Percentiles rank a stretch among this genome's conserved stretches.
Evolutionary conservation across 2,888 invertebrate species (phyloP).

Genomic region (Clistopyga incitator): DNA sequence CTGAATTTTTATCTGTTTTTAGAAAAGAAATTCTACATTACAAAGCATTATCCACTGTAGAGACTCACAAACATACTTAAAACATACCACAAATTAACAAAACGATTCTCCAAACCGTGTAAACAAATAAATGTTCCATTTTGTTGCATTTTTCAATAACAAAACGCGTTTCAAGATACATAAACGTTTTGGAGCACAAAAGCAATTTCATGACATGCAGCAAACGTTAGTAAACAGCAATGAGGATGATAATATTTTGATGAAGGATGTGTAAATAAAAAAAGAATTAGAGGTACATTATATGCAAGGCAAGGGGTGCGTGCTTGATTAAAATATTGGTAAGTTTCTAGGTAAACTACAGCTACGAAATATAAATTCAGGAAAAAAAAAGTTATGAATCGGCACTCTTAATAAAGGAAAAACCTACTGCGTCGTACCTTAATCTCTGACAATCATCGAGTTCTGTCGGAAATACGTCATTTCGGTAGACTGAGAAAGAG

Average conservation of each 20-base stretch:
- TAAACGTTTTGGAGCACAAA: background rate
- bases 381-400: constrained; percentile 35
- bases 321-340: constrained; percentile 45
- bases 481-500: constrained; percentile 56
- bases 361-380: constrained; percentile 20
- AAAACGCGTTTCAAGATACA: background rate
- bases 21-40: background rate
- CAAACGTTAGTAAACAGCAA: constrained; percentile 46
- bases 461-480: constrained; percentile 42
- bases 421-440: constrained; percentile 57
- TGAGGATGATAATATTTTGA: constrained; percentile 43
- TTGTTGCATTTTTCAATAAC: background rate
- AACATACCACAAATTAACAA: background rate
- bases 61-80: background rate
- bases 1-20: background rate
- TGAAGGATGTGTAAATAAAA: constrained; percentile 18
- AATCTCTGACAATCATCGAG: constrained; percentile 52
- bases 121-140: background rate
- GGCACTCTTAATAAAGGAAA: constrained; percentile 47
- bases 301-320: constrained; percentile 22
- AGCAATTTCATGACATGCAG: constrained; percentile 41
- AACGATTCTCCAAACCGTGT: background rate
- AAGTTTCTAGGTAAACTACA: constrained; percentile 13
- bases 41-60: background rate
- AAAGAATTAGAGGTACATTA: constrained; percentile 1